A percentile compares a stretch with the other conserved stretches of the same genome.
These are phyloP conservation scores for Bergia puertoricense DNA, from an alignment of 92 coral and sea anemone genomes.

Conservation along the genomic window DNA sequence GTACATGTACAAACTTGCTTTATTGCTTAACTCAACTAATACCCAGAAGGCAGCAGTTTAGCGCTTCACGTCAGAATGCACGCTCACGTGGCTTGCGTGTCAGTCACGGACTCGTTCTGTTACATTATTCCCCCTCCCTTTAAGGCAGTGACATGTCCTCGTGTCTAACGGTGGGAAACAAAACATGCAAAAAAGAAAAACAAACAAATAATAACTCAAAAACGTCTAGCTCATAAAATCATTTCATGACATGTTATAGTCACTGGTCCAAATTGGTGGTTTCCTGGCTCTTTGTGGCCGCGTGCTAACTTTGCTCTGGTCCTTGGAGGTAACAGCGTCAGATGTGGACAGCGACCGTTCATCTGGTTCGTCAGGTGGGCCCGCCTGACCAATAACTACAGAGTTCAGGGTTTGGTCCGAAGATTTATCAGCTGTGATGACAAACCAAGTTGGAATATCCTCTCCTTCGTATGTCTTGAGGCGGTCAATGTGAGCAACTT, in stretches of 20 bases:
- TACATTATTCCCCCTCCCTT: constrained; percentile 1
- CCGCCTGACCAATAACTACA: not conserved
- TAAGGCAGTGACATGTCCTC: no score
- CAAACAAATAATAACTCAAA: no score
- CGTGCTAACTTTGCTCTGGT: constrained; percentile 3
- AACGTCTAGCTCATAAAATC: not conserved
- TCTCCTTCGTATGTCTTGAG: constrained; percentile 3
- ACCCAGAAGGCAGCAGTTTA: no score
- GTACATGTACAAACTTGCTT: no score
- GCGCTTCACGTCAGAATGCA: no score
- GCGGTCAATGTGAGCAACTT: not conserved
- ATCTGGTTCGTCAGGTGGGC: not conserved
- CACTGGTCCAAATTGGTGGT: not conserved
- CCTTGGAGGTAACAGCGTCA: not conserved
- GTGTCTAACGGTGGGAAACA: no score
- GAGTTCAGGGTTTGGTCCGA: not conserved
- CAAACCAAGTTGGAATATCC: constrained; percentile 25
- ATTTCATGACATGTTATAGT: not conserved
- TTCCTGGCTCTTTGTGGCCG: not conserved
- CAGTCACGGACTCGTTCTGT: no score
- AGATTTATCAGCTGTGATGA: not conserved
- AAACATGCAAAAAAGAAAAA: no score
- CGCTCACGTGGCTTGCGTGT: no score
- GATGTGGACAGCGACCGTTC: not conserved
- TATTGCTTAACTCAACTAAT: no score